Percentiles rank a stretch among this genome's conserved stretches.
phyloP scores from a whole-genome alignment of 2,113 vertebrate species.

The Oceanodroma tethys region DNA sequence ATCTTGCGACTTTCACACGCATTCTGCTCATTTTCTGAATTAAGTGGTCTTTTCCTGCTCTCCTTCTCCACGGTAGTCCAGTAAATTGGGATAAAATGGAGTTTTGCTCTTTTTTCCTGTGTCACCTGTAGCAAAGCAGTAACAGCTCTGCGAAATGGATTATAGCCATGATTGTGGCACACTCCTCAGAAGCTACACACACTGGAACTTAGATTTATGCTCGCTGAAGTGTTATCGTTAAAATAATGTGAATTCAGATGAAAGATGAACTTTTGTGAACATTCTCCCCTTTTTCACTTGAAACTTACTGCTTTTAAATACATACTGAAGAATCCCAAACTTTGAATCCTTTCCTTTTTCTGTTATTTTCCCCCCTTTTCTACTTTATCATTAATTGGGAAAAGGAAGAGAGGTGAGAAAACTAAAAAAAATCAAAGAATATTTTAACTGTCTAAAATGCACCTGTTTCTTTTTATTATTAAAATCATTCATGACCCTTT shows the following conservation, averaged over 20 bases:
- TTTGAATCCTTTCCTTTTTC: background rate
- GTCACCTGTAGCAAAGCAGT: background rate
- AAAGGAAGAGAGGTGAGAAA: background rate
- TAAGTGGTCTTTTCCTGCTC: background rate
- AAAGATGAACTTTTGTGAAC: background rate
- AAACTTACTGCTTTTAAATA: background rate
- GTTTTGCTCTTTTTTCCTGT: background rate
- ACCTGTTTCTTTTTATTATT: background rate
- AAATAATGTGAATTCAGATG: background rate
- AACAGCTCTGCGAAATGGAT: background rate
- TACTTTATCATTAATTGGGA: background rate
- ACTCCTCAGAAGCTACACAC: background rate
- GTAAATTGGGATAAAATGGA: background rate
- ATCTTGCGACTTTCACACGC: background rate
- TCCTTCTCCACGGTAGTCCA: background rate
- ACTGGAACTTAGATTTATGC: background rate
- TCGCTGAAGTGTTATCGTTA: background rate
- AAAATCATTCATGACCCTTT: background rate
- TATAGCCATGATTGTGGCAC: background rate
- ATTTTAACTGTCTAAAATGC: background rate
- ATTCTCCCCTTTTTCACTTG: background rate
- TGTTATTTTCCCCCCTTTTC: background rate
- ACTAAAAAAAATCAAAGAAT: background rate
- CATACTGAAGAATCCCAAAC: background rate
- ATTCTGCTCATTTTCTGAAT: background rate